These are phyloP conservation scores for Lysiphlebus fabarum DNA, from an alignment of 1,140 invertebrate species.

Conservation along the genomic window DNA sequence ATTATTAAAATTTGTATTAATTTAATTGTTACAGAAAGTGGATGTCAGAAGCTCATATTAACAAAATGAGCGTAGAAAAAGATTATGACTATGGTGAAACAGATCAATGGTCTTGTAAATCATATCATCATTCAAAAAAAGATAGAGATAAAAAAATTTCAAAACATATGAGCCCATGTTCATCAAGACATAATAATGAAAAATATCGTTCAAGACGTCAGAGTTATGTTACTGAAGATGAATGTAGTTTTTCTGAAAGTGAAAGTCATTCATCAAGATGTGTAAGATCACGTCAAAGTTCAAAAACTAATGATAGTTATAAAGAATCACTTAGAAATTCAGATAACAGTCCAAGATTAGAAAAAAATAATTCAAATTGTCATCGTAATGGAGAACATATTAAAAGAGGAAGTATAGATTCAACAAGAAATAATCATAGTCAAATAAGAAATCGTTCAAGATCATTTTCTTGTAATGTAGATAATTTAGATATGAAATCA, in stretches of 20 bases:
- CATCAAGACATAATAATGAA: conserved; percentile 18
- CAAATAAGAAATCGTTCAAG: no score
- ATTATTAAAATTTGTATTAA: no score
- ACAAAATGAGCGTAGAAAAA: conserved; percentile 27
- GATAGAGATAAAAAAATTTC: conserved; percentile 1
- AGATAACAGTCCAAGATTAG: no score
- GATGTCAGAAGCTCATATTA: conserved; percentile 44
- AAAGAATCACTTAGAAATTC: neutral
- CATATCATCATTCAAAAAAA: conserved; percentile 21
- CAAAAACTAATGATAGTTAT: conserved; percentile 16
- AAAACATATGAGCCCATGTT: neutral
- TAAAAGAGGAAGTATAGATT: no score
- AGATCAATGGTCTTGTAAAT: conserved; percentile 19
- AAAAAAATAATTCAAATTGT: no score
- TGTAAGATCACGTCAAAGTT: conserved; percentile 1
- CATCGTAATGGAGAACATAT: no score
- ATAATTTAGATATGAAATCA: no score
- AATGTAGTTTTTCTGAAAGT: neutral
- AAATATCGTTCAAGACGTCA: conserved; percentile 23
- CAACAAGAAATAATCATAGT: no score
- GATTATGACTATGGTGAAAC: conserved; percentile 32
- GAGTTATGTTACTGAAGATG: conserved; percentile 21
- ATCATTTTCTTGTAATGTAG: no score
- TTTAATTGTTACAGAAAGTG: conserved; percentile 33
- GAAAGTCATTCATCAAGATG: neutral